Base-by-base conservation (phyloP, 2,888 invertebrate species). In the Drosophila mimica region DNA sequence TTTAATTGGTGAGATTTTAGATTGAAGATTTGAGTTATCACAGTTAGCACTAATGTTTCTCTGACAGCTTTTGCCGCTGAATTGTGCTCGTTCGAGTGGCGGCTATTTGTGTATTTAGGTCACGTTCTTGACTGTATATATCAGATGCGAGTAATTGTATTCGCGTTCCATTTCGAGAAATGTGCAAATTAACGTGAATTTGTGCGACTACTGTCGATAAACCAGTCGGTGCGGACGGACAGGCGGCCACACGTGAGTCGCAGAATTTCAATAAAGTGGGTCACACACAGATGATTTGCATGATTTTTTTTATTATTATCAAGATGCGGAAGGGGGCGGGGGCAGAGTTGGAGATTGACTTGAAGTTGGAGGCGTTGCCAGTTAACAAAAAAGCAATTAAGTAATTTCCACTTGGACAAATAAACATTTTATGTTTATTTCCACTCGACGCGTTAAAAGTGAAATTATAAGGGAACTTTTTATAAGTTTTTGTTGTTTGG, bases 111-210 rank as follows among this genome's bases (percentile, higher is more conserved):
- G 79, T 86, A 90, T 88, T 86, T 88, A 72, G 88, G 88, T 88
- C 88, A 88, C 89, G 89, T 88, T 88, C 85, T 80, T 79, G 81
- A 64, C 75, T n/a, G 31, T 7, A 13, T 40, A 64, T 57, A 64
- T 64, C 62, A 59, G 63, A 65, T 67, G 71, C 65, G 73, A 74
- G 79, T 74, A 83, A 81, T 88, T 82, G 85, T 78, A 67, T 81
- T 76, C 77, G 67, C 74, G 85, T 81, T 72, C 74, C 78, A 80
- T 63, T 79, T 79, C 59, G 58, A 62, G 56, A 69, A 70, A 79
- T 89, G 76, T 88, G 88, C 88, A 88, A 91, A 91, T 91, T 88
- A 91, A 83, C 89, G 82, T 83, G 86, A 89, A 70, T 81, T 90
- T 75, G 57, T 74, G 76, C 70, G 81, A 76, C 81, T 83, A 77